phyloP scores from a whole-genome alignment of 2,888 invertebrate species.

The Cantharis flavilabris region DNA sequence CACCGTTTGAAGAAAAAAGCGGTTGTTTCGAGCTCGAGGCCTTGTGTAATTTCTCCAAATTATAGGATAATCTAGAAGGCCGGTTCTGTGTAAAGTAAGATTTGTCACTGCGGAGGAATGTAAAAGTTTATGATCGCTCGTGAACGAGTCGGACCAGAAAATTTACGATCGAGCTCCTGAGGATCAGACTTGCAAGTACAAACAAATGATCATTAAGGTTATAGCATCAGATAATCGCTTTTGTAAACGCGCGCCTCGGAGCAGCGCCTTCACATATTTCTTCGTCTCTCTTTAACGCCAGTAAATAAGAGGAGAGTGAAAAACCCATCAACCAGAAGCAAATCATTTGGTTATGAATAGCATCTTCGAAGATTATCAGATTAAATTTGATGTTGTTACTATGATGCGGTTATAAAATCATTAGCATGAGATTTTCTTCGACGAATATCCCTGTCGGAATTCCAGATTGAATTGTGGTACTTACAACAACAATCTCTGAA shows the following conservation, averaged over 20 bases:
- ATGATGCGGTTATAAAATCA: constrained; percentile 24
- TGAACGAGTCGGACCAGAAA: constrained; percentile 25
- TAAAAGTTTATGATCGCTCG: constrained; percentile 26
- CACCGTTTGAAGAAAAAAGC: neutral
- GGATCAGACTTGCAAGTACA: constrained; percentile 8
- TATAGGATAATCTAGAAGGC: constrained; percentile 8
- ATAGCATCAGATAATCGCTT: constrained; percentile 22
- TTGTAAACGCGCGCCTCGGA: constrained; percentile 16
- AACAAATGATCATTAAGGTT: constrained; percentile 28
- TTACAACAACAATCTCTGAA: neutral
- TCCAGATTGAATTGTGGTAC: neutral
- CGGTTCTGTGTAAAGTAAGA: neutral
- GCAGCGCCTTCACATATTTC: constrained; percentile 17
- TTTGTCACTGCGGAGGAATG: constrained; percentile 10
- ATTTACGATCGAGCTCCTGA: constrained; percentile 18
- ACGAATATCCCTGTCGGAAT: neutral
- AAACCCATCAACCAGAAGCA: constrained; percentile 11
- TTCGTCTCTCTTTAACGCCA: constrained; percentile 1
- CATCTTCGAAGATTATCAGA: constrained; percentile 21
- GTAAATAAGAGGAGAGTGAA: neutral
- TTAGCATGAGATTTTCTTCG: constrained; percentile 10
- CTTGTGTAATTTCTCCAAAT: constrained; percentile 8
- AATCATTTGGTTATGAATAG: constrained; percentile 7
- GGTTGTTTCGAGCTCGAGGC: neutral
- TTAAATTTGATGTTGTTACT: constrained; percentile 20